Evolutionary conservation across 1,140 invertebrate species (phyloP), one percentile per base, ranked within the genome.

Genomic region (Formica exsecta): DNA sequence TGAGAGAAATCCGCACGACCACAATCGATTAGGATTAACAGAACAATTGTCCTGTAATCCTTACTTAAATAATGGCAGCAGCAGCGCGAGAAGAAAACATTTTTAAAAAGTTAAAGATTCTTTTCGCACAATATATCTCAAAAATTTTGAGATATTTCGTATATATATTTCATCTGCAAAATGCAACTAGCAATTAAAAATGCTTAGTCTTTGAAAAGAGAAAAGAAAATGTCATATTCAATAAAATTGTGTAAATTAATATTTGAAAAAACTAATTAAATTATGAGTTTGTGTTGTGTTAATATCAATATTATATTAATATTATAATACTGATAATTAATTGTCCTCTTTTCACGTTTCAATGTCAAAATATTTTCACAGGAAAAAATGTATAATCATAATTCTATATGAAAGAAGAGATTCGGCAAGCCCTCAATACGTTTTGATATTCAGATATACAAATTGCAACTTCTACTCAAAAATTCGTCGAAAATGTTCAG

Each of bases 181-280:
- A 70, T 29, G 16, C 13, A 44, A 75, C 8, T 1, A 2, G 25
- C 8, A 16, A 25, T 38, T 38, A 19, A 25, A 38, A n/a, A 29
- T 32, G 7, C 6, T 19, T 54, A 19, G 9, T 57, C 4, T 36
- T 73, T 73, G 4, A 57, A 3, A 54, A 19, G 16, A 51, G 5
- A 19, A 71, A 71, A 36, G 48, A 77, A 64, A 48, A 32, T 75
- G 13, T 29, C 8, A 66, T n/a, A 66, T 36, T 19, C 29, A 22
- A 25, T 7, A 29, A 9, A 44, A 29, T 44, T 62, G 8, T 19
- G 13, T 41, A n/a, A 76, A 44, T 44, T n/a, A 76, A 41, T 7
- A 3, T 61, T 59, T 25, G 16, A 41, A 29, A 44, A 16, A 62
- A 36, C 13, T 29, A 51, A 11, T 36, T 70, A 48, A 71, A 48